phyloP scores from a whole-genome alignment of 2,797 vertebrate genomes.

The Hoplostethus mediterraneus region DNA sequence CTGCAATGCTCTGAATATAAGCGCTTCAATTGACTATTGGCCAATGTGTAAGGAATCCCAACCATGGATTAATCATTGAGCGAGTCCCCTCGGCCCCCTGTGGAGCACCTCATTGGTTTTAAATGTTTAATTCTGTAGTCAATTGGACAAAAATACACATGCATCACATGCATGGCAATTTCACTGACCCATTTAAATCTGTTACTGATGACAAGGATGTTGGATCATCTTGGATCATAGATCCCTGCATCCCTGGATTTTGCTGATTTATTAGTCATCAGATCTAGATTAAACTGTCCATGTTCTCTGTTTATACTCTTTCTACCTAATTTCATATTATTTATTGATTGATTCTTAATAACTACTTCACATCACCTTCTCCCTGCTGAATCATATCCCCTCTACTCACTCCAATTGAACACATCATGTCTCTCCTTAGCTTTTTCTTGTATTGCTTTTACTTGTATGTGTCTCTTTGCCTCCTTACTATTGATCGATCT shows the following conservation, averaged over 20 bases:
- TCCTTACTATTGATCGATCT: neutral
- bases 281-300: neutral
- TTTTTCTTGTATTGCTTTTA: neutral
- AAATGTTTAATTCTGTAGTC: slow-evolving; percentile 30
- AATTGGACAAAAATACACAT: slow-evolving; percentile 17
- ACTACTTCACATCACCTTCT: neutral
- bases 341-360: too few species aligned
- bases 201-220: neutral
- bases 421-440: neutral
- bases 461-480: neutral
- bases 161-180: slow-evolving; percentile 10
- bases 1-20: neutral
- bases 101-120: slow-evolving; percentile 4
- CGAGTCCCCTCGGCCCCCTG: slow-evolving; percentile 4
- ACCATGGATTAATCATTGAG: neutral
- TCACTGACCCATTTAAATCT: slow-evolving; percentile 26
- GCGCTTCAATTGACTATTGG: neutral
- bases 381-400: neutral
- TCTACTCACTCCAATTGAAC: neutral
- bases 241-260: neutral
- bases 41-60: neutral
- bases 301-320: too few species aligned
- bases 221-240: neutral
- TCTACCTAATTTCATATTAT: too few species aligned
- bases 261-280: neutral